Evolutionary conservation across 2,888 invertebrate genomes (phyloP).

Genomic region (Zygaena filipendulae): DNA sequence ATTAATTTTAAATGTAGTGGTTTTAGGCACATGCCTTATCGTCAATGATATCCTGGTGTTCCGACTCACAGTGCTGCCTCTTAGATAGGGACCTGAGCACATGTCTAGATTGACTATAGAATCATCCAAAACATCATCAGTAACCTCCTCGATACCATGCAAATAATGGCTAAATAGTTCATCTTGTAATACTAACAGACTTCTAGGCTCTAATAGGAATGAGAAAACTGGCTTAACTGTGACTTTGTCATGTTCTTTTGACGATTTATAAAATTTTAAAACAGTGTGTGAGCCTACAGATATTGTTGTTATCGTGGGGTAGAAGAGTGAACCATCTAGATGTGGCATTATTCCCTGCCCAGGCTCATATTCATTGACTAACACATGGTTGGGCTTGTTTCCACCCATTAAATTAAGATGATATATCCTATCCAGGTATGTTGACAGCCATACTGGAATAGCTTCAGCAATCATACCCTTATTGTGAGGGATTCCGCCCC

Average conservation of each 20-base stretch:
- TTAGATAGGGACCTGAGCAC: conserved; percentile 65
- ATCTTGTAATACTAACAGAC: conserved; percentile 86
- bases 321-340: conserved; percentile 94
- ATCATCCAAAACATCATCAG: conserved; percentile 71
- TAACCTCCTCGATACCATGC: conserved; percentile 85
- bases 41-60: conserved; percentile 88
- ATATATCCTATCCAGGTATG: conserved; percentile 76
- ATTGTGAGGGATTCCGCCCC: conserved; percentile 94
- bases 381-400: conserved; percentile 88
- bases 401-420: conserved; percentile 75
- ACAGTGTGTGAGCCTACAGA: conserved; percentile 91
- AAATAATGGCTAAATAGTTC: conserved; percentile 85
- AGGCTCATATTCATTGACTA: conserved; percentile 93
- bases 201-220: conserved; percentile 86
- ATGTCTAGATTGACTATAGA: conserved; percentile 72
- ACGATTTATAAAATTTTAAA: conserved; percentile 81
- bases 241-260: conserved; percentile 36
- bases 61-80: conserved; percentile 69
- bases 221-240: conserved; percentile 68
- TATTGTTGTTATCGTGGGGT: conserved; percentile 92
- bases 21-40: conserved; percentile 93
- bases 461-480: conserved; percentile 84
- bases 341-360: conserved; percentile 98
- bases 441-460: conserved; percentile 86
- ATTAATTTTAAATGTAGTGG: conserved; percentile 78